Conservation (phyloP, 2,888 invertebrate genomes). For the Timema cristinae region DNA sequence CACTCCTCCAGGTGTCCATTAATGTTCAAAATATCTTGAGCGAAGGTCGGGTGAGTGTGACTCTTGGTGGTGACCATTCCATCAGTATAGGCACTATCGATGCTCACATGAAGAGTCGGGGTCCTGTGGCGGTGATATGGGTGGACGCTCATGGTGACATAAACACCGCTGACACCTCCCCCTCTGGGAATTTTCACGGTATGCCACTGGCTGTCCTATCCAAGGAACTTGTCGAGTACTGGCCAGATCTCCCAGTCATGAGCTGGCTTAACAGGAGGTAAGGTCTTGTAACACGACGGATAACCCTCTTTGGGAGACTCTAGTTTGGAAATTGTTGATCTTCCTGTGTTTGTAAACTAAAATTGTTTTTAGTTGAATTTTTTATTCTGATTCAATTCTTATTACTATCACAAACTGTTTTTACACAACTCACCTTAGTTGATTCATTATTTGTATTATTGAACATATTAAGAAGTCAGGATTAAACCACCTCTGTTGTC, state of each 20-base stretch:
- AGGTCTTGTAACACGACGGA: slow-evolving; percentile 42
- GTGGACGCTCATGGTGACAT: slow-evolving; percentile 91
- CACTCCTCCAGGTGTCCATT: slow-evolving; percentile 47
- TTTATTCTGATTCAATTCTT: no score
- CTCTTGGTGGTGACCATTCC: slow-evolving; percentile 89
- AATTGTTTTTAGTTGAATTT: no score
- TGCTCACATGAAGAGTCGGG: slow-evolving; percentile 57
- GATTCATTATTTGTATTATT: no score
- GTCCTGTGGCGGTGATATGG: slow-evolving; percentile 78
- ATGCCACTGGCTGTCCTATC: slow-evolving; percentile 78
- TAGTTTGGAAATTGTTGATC: no score
- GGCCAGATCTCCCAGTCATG: slow-evolving; percentile 72
- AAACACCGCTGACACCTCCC: slow-evolving; percentile 80
- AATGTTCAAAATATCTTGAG: slow-evolving; percentile 59
- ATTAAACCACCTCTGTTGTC: no score
- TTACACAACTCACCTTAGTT: no score
- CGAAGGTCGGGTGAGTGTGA: slow-evolving; percentile 64
- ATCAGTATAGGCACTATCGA: slow-evolving; percentile 79
- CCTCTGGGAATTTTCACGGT: slow-evolving; percentile 73
- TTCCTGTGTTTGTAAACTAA: no score
- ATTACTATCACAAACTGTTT: no score
- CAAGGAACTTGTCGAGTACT: slow-evolving; percentile 67
- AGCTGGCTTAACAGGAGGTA: slow-evolving; percentile 77
- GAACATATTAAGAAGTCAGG: no score
- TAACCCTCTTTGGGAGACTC: no score